Base-by-base conservation (phyloP, 2,113 vertebrate species). In the Nothocercus julius region DNA sequence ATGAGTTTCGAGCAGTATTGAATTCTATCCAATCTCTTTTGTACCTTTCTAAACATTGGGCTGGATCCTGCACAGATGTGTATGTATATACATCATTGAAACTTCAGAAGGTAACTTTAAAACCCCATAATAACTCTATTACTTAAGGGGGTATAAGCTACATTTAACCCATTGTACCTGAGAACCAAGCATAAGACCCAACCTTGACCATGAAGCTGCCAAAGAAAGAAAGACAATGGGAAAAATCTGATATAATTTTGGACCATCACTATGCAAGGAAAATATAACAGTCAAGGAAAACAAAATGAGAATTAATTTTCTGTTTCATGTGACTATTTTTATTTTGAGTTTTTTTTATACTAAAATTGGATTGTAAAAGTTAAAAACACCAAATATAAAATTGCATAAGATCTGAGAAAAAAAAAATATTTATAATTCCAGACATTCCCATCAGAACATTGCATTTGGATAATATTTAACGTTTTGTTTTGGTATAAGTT, bases 11-110 rank as follows among this genome's bases (percentile, higher is more conserved):
- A 69, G 8, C 4, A 32, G 3, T 11, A 27, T 21, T 44, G 12
- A 6, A 3, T 21, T 0, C 0, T 11, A 16, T 1, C 3, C 8
- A 5, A 5, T 25, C 18, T 36, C 27, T 1, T 20, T 9, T 9
- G 38, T 25, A 77, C 40, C 28, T 44, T 19, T 22, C 17, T 0
- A 13, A 30, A 7, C 1, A 4, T 22, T 18, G 19, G 21, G 12
- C 54, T 9, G 49, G 56, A 82, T 73, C n/a, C 47, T 28, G 2
- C 1, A 14, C n/a, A 44, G 66, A 62, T 7, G 7, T 16, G 5
- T 0, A 0, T 1, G 9, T 5, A 56, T 1, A 0, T 1, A 9
- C 18, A 58, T 10, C 54, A 18, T 32, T 32, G 32, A 32, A 58
- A 58, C 54, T 58, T 32, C 30, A 32, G 8, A 58, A 22, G 40